phyloP scores from a whole-genome alignment of 2,113 vertebrate species.

The Chaetodon trifascialis region DNA sequence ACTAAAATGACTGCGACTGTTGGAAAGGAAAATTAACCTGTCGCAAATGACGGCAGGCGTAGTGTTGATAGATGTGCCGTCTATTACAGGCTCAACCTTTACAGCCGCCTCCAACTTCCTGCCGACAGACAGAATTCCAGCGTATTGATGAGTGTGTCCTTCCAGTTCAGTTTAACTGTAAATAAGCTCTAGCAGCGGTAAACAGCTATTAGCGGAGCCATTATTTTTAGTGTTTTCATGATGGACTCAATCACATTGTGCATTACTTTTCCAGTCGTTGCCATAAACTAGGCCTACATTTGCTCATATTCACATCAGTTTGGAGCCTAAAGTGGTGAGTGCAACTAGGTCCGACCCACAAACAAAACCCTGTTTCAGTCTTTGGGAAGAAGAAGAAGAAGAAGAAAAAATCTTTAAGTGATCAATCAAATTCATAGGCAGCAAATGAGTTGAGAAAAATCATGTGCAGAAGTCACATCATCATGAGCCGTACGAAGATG shows the following conservation, averaged over 20 bases:
- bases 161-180: conserved; percentile 34
- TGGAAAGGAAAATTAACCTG: neutral
- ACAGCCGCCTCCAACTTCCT: conserved; percentile 19
- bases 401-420: neutral
- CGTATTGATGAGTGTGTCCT: conserved; percentile 3
- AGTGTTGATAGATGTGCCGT: conserved; percentile 19
- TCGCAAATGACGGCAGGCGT: neutral
- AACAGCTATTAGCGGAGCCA: conserved; percentile 16
- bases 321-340: conserved; percentile 58
- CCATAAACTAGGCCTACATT: conserved; percentile 13
- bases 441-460: conserved; percentile 11
- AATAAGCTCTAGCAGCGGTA: conserved; percentile 26
- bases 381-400: conserved; percentile 17
- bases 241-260: neutral
- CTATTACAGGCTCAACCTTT: neutral
- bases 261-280: conserved; percentile 13
- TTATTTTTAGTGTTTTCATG: conserved; percentile 23
- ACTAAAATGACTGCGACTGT: conserved; percentile 8
- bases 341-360: conserved; percentile 47
- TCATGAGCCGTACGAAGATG: neutral
- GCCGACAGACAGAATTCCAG: conserved; percentile 46
- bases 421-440: conserved; percentile 6
- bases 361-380: conserved; percentile 38
- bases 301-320: conserved; percentile 23
- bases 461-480: neutral